Evolutionary conservation across 2,888 invertebrate species (phyloP).

Genomic region (Acanthosepion esculentum): DNA sequence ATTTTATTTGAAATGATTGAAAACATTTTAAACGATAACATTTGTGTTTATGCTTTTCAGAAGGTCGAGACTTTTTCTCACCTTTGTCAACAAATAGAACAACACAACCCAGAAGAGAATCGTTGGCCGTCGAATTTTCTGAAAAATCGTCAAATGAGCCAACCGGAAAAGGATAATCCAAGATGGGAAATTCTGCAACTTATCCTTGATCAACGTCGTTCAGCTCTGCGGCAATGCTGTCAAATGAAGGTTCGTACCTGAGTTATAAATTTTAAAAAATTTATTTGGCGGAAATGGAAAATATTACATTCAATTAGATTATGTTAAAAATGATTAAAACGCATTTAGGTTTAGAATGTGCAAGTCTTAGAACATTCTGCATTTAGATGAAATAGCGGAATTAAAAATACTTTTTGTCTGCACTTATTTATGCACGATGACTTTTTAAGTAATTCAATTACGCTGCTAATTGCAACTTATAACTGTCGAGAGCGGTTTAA

Average conservation of each 20-base stretch:
- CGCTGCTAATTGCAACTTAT: no score
- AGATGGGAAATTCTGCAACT: constrained; percentile 14
- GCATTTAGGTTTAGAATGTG: no score
- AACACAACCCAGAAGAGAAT: neutral
- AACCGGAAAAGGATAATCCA: neutral
- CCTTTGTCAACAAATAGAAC: neutral
- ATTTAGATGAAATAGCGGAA: no score
- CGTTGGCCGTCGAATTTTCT: neutral
- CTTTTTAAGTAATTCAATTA: no score
- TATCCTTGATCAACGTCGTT: neutral
- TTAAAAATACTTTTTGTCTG: no score
- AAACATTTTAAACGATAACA: neutral
- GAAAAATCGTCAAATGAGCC: constrained; percentile 12
- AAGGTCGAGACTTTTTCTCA: neutral
- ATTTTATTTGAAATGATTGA: neutral
- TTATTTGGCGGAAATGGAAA: neutral
- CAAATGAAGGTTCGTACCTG: neutral
- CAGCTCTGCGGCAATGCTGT: neutral
- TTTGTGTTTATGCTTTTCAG: neutral
- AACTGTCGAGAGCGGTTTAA: no score
- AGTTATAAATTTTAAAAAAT: neutral
- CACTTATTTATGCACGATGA: no score
- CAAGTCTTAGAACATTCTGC: no score
- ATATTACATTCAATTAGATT: no score
- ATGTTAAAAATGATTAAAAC: no score